A percentile compares a stretch with the other conserved stretches of the same genome.
phyloP scores from a whole-genome alignment of 1,140 invertebrate genomes.

The Rhopalosiphum padi region DNA sequence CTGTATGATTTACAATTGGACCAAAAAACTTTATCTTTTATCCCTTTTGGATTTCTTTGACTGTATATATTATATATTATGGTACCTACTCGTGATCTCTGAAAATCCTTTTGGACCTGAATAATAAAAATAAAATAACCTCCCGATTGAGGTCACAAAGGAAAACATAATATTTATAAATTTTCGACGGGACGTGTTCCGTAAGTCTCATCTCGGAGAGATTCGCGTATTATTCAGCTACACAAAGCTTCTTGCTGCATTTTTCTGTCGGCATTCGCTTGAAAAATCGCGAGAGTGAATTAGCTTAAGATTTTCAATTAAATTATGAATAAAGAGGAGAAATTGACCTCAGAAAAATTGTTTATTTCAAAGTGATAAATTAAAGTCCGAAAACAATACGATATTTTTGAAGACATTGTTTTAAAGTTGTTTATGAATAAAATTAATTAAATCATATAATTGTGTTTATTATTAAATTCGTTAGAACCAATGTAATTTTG shows the following conservation, averaged over 20 bases:
- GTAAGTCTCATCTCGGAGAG: neutral
- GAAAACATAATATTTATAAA: neutral
- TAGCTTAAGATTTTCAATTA: constrained; percentile 31
- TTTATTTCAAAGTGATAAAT: constrained; percentile 11
- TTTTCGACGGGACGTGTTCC: neutral
- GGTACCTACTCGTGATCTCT: neutral
- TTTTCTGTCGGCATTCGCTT: neutral
- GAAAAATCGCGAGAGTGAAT: constrained; percentile 18
- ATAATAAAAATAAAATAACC: constrained; percentile 17
- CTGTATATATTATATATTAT: neutral
- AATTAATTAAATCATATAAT: constrained; percentile 27
- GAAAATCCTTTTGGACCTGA: neutral
- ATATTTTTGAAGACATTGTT: constrained; percentile 17
- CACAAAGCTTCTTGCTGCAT: neutral
- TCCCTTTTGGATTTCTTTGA: constrained; percentile 20
- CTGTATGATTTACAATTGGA: constrained; percentile 11
- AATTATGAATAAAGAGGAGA: neutral
- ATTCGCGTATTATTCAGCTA: neutral
- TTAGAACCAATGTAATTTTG: neutral
- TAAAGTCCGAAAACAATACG: constrained; percentile 21
- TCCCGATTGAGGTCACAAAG: constrained; percentile 26
- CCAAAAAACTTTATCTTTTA: constrained; percentile 12
- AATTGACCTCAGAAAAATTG: constrained; percentile 16
- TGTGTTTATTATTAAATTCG: neutral
- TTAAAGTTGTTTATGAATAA: constrained; percentile 22